Conservation (phyloP, 1,140 invertebrate species). For the Drosophila seguyi region DNA sequence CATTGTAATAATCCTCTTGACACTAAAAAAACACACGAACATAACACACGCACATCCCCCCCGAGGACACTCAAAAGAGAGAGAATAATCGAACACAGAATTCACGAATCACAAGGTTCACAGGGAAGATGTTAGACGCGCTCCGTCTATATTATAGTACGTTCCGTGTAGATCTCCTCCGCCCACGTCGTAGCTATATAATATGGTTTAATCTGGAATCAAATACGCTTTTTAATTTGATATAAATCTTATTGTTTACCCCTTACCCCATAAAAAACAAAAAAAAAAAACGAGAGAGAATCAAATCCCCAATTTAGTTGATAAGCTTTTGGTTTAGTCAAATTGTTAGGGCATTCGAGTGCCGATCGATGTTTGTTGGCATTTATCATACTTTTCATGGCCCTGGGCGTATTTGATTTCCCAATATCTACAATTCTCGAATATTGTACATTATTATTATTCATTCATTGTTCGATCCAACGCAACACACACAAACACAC, state of each 20-base stretch:
- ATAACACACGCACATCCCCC: constrained; percentile 41
- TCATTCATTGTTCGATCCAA: constrained; percentile 12
- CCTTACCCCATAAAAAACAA: neutral
- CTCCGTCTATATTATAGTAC: constrained; percentile 34
- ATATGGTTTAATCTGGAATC: constrained; percentile 81
- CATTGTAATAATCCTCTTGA: too few relatives aligned
- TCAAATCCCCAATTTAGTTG: constrained; percentile 48
- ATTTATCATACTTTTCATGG: constrained; percentile 56
- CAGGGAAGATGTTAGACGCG: constrained; percentile 41
- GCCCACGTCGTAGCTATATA: constrained; percentile 73
- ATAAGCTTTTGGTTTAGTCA: constrained; percentile 62
- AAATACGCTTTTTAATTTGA: constrained; percentile 75
- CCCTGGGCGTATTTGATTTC: constrained; percentile 77
- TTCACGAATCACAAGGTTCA: constrained; percentile 15
- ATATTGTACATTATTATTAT: constrained; percentile 46
- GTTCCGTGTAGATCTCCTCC: constrained; percentile 75
- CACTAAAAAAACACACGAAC: too few relatives aligned
- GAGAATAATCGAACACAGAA: constrained; percentile 14
- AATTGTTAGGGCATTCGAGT: constrained; percentile 61
- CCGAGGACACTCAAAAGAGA: constrained; percentile 24
- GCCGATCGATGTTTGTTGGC: constrained; percentile 63
- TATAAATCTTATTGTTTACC: constrained; percentile 49
- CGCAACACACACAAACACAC: neutral
- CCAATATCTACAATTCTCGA: constrained; percentile 52
- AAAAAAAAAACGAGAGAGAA: too few relatives aligned